Base-by-base conservation (phyloP, 2,113 vertebrate genomes). In the Acanthisitta chloris region DNA sequence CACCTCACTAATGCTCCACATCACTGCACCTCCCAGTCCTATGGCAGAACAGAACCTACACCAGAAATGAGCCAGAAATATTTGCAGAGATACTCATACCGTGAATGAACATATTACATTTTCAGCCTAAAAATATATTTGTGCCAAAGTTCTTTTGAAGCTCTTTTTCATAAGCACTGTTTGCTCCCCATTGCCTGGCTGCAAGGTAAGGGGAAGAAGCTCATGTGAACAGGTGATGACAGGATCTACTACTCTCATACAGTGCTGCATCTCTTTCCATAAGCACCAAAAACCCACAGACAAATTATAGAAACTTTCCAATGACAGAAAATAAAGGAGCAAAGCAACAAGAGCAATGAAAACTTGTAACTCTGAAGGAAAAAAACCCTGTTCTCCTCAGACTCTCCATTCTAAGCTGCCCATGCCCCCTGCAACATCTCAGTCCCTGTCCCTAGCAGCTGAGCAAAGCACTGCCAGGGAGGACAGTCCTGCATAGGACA, bases 361-460 rank as follows among this genome's bases (percentile, higher is more conserved):
- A 70, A 65, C 12, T 12, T 40, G 9, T 15, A 61, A 57, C 48
- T 84, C 52, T 36, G 49, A 73, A 76, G 48, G 11, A 38, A 76
- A 57, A 72, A 62, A n/a, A 4, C 14, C 14, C 57, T 57, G 28
- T 29, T 9, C 12, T 59, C 20, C 54, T 86, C 45, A 66, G 66
- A 73, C 12, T 8, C 42, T 88, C 62, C 4, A 2, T 58, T 20
- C n/a, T 46, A 36, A 80, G 24, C 12, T 2, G 0, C 11, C 43
- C 28, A 4, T 38, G 36, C 10, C 20, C 19, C 73, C 38, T 2
- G 2, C n/a, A 48, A 2, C 4, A 4, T 18, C 21, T 9, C 19
- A n/a, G n/a, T 26, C 43, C 38, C 49, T 2, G 5, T 54, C 20
- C 46, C 46, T 34, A 17, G 38, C 46, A 54, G 21, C 49, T 57